Evolutionary conservation across 2,797 vertebrate genomes (phyloP).

Genomic region (Salmo trutta): DNA sequence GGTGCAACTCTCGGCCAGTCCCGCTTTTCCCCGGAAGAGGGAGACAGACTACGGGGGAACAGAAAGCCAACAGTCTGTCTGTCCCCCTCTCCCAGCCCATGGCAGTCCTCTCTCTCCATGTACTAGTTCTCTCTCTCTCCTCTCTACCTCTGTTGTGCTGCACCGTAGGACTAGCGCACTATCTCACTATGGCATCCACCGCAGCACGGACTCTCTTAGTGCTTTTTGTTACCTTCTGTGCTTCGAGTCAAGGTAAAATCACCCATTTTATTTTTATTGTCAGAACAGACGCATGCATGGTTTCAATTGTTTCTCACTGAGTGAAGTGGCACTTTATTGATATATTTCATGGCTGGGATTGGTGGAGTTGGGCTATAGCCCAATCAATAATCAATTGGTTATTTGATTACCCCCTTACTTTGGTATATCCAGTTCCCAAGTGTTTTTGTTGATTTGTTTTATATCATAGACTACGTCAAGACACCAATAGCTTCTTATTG

Average conservation of each 20-base stretch:
- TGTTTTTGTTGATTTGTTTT: background rate
- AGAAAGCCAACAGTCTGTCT: background rate
- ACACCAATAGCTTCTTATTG: background rate
- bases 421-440: background rate
- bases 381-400: background rate
- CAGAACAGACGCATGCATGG: conserved; percentile 37
- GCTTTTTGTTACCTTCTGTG: conserved; percentile 68
- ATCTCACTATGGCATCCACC: conserved; percentile 74
- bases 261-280: background rate
- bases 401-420: background rate
- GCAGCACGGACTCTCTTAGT: conserved; percentile 75
- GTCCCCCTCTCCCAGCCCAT: background rate
- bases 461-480: background rate
- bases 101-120: background rate
- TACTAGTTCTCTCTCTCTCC: background rate
- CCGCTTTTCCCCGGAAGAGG: background rate
- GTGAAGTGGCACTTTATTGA: background rate
- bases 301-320: background rate
- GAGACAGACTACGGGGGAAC: background rate
- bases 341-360: background rate
- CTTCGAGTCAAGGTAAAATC: conserved; percentile 74
- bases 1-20: background rate
- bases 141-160: conserved; percentile 63
- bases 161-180: conserved; percentile 57
- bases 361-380: background rate